phyloP scores from a whole-genome alignment of 2,113 vertebrate genomes.

The Nycticryphes semicollaris region DNA sequence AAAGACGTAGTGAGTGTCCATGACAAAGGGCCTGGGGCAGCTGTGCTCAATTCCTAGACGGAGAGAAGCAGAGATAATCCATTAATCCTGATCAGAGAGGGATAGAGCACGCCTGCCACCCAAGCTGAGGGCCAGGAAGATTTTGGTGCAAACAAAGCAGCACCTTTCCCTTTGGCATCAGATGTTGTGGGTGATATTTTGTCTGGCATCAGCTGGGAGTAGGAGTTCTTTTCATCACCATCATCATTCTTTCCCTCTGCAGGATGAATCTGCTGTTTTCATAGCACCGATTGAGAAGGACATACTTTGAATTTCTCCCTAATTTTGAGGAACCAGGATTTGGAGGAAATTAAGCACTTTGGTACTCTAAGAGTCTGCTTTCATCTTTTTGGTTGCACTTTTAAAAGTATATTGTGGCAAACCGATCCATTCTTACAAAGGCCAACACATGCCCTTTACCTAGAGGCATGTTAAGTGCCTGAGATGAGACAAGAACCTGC shows the following conservation, averaged over 20 bases:
- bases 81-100: conserved; percentile 84
- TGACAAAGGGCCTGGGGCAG: conserved; percentile 90
- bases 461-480: not conserved
- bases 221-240: not conserved
- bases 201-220: not conserved
- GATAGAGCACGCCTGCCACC: conserved; percentile 82
- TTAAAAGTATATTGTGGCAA: not conserved
- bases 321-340: not conserved
- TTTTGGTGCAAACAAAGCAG: conserved; percentile 90
- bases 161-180: conserved; percentile 82
- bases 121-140: conserved; percentile 81
- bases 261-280: conserved; percentile 22
- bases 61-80: conserved; percentile 87
- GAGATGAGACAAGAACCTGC: not conserved
- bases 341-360: not conserved
- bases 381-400: not conserved
- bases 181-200: conserved; percentile 57
- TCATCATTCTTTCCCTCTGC: conserved; percentile 22
- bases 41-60: conserved; percentile 82
- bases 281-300: not conserved
- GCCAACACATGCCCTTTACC: not conserved
- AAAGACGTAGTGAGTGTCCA: conserved; percentile 76
- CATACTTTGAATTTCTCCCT: not conserved
- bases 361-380: not conserved
- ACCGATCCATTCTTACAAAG: not conserved